These are phyloP conservation scores for Labia minor DNA, from an alignment of 2,888 invertebrate species.

Conservation along the genomic window DNA sequence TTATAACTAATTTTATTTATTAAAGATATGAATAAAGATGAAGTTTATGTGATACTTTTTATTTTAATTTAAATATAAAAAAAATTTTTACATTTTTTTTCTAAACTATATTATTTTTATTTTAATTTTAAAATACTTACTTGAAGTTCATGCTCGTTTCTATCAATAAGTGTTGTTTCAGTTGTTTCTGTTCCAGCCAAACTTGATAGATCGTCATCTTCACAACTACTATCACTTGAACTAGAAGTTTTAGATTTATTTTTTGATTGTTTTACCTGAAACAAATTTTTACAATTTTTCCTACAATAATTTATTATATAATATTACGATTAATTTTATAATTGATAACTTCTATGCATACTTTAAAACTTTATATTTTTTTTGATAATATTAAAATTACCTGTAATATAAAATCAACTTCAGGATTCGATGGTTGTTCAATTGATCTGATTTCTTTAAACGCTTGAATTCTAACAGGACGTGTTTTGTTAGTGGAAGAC, in stretches of 20 bases:
- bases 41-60: no score
- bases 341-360: no score
- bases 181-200: conserved; percentile 53
- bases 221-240: conserved; percentile 23
- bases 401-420: conserved; percentile 52
- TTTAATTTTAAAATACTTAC: no score
- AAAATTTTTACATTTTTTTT: no score
- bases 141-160: conserved; percentile 48
- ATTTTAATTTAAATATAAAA: no score
- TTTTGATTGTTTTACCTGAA: conserved; percentile 24
- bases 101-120: no score
- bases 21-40: no score
- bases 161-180: conserved; percentile 54
- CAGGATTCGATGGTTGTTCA: conserved; percentile 40
- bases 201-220: conserved; percentile 43
- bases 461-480: conserved; percentile 31
- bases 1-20: no score
- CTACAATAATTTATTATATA: neutral
- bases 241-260: conserved; percentile 21
- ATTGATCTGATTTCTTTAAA: conserved; percentile 31
- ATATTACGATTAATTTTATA: no score
- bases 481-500: neutral
- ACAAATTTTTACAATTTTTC: neutral
- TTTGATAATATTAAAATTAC: no score
- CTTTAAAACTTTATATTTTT: no score